These are phyloP conservation scores for Spermophilus dauricus DNA, from an alignment of 2,113 vertebrate genomes.

Conservation along the genomic window DNA sequence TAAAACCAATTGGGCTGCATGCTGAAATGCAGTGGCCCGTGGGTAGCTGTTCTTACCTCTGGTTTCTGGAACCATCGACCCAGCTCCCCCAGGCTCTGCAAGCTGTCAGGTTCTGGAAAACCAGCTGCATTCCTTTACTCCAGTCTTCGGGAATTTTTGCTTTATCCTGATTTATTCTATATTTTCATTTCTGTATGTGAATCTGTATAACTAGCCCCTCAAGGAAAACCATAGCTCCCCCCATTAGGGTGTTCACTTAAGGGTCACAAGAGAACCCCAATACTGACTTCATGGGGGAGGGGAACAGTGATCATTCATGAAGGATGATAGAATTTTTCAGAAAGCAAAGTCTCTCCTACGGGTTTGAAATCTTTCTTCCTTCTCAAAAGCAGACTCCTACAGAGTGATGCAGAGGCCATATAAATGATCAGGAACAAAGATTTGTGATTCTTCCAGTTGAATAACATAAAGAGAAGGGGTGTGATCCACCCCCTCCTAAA, in stretches of 20 bases:
- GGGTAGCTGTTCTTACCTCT: neutral
- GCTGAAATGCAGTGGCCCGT: neutral
- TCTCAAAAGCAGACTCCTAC: neutral
- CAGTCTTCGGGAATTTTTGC: neutral
- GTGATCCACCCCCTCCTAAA: neutral
- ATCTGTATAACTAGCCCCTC: conserved; percentile 2
- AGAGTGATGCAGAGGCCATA: neutral
- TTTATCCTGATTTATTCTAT: conserved; percentile 37
- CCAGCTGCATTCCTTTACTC: neutral
- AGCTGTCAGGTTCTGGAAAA: neutral
- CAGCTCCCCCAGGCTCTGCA: neutral
- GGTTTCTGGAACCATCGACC: conserved; percentile 23
- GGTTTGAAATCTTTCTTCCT: neutral
- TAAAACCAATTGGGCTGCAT: conserved; percentile 34
- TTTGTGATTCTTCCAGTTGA: neutral
- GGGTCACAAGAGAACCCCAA: neutral
- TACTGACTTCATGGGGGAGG: neutral
- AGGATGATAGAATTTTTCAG: neutral
- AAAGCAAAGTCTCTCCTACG: neutral
- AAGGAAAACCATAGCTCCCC: conserved; percentile 12
- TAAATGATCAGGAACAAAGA: neutral
- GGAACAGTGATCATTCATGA: neutral
- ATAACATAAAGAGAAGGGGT: neutral
- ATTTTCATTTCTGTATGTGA: neutral
- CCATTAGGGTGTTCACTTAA: neutral